These are phyloP conservation scores for Danio aesculapii DNA, from an alignment of 2,797 vertebrate species.

Conservation along the genomic window DNA sequence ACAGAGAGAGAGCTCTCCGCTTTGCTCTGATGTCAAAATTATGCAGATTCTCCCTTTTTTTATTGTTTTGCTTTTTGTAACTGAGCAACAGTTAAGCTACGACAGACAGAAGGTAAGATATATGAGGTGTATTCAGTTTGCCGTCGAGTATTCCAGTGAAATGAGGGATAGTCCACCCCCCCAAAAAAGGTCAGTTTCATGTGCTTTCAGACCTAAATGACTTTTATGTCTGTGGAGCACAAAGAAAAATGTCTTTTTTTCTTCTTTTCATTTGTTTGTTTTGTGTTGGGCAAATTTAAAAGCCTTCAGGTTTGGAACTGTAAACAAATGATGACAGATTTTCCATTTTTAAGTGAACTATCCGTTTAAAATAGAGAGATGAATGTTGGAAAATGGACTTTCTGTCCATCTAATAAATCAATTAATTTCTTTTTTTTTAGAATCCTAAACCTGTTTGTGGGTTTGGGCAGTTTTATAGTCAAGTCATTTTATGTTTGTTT, in stretches of 20 bases:
- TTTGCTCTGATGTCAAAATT: slow-evolving; percentile 52
- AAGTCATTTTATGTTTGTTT: slow-evolving; percentile 14
- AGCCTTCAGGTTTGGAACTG: not conserved
- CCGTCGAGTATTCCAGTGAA: slow-evolving; percentile 14
- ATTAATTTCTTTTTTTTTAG: not conserved
- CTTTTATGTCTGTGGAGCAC: not conserved
- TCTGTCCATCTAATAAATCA: not conserved
- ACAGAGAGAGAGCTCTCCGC: not conserved
- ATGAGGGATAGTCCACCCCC: no score
- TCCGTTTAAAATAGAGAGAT: slow-evolving; percentile 5
- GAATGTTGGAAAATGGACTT: slow-evolving; percentile 11
- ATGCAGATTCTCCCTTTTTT: slow-evolving; percentile 45
- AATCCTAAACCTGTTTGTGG: not conserved
- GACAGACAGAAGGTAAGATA: slow-evolving; percentile 17
- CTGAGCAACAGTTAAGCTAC: slow-evolving; percentile 35
- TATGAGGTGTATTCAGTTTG: not conserved
- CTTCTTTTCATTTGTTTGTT: not conserved
- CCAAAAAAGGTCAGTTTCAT: not conserved
- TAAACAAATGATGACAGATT: not conserved
- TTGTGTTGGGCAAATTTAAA: not conserved
- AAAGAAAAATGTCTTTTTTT: not conserved
- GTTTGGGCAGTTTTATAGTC: slow-evolving; percentile 27
- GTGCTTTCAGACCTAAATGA: not conserved
- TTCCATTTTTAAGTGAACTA: not conserved
- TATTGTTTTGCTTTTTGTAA: not conserved